Evolutionary conservation across 2,888 invertebrate species (phyloP).

Genomic region (Campoplex nolae): DNA sequence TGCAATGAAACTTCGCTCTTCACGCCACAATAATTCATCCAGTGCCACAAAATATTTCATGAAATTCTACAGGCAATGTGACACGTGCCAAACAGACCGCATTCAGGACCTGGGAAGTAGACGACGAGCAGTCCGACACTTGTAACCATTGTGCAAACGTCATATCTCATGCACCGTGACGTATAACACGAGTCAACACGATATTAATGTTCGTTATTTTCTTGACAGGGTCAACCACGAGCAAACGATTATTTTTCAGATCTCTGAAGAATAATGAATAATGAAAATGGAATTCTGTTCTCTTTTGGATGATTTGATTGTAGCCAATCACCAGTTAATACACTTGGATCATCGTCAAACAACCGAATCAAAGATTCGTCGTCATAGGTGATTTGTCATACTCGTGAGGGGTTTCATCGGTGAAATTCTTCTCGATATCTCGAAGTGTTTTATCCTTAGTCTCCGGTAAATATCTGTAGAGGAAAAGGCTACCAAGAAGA

Average conservation of each 20-base stretch:
- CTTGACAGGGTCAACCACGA: slow-evolving; percentile 41
- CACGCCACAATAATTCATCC: slow-evolving; percentile 5
- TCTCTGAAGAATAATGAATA: background rate
- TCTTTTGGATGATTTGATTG: background rate
- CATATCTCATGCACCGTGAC: slow-evolving; percentile 27
- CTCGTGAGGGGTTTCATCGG: slow-evolving; percentile 77
- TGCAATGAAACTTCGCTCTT: background rate
- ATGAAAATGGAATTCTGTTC: background rate
- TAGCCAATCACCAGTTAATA: background rate
- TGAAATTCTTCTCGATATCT: slow-evolving; percentile 87
- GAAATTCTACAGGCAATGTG: slow-evolving; percentile 33
- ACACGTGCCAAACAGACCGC: slow-evolving; percentile 25
- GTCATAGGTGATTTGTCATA: slow-evolving; percentile 71
- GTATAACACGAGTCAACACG: slow-evolving; percentile 22
- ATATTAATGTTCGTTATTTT: slow-evolving; percentile 62
- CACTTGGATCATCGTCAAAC: background rate
- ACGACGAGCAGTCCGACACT: slow-evolving; percentile 14
- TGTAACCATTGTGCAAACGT: slow-evolving; percentile 31
- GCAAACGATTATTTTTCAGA: slow-evolving; percentile 44
- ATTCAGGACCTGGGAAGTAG: slow-evolving; percentile 12
- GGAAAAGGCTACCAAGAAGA: slow-evolving; percentile 86
- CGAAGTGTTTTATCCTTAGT: slow-evolving; percentile 89
- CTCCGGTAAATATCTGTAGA: slow-evolving; percentile 88
- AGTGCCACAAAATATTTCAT: slow-evolving; percentile 21
- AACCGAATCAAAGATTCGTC: slow-evolving; percentile 36